Conservation (phyloP, 2,888 invertebrate genomes). For the Cheilosia vulpina region DNA sequence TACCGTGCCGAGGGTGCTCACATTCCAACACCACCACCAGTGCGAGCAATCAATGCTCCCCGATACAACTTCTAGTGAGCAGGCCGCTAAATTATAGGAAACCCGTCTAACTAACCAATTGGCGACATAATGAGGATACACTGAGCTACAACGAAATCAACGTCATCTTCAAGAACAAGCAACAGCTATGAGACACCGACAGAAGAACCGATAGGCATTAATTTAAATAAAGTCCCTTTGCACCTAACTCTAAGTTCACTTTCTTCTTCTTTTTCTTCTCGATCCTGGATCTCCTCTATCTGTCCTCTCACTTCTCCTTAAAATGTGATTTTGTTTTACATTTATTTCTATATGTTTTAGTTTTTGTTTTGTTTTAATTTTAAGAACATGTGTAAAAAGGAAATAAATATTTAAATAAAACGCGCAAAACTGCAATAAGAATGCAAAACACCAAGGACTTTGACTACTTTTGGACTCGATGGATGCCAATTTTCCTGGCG, state of each 20-base stretch:
- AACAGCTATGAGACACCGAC: conserved; percentile 56
- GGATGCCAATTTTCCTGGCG: conserved; percentile 18
- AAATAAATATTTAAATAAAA: conserved; percentile 71
- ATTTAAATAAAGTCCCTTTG: conserved; percentile 4
- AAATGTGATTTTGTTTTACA: conserved; percentile 60
- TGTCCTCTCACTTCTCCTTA: not conserved
- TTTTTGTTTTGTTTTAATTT: conserved; percentile 51
- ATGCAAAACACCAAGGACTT: conserved; percentile 49
- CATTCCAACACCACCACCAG: conserved; percentile 84
- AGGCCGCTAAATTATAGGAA: conserved; percentile 6
- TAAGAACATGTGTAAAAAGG: conserved; percentile 64
- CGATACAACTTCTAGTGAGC: conserved; percentile 72
- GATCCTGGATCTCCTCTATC: not conserved
- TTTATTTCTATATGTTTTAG: conserved; percentile 63
- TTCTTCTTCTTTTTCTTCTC: not conserved
- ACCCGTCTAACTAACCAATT: conserved; percentile 27
- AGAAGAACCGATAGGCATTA: conserved; percentile 62
- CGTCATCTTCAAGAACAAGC: conserved; percentile 30
- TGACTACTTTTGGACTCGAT: not conserved
- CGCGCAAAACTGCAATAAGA: conserved; percentile 69
- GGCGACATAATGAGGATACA: conserved; percentile 39
- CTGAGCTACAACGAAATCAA: conserved; percentile 39
- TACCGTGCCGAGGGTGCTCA: conserved; percentile 84
- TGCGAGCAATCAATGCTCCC: conserved; percentile 78
- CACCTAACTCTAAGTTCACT: not conserved